Base-by-base conservation (phyloP, 2,888 invertebrate genomes). In the Acleris cristana region DNA sequence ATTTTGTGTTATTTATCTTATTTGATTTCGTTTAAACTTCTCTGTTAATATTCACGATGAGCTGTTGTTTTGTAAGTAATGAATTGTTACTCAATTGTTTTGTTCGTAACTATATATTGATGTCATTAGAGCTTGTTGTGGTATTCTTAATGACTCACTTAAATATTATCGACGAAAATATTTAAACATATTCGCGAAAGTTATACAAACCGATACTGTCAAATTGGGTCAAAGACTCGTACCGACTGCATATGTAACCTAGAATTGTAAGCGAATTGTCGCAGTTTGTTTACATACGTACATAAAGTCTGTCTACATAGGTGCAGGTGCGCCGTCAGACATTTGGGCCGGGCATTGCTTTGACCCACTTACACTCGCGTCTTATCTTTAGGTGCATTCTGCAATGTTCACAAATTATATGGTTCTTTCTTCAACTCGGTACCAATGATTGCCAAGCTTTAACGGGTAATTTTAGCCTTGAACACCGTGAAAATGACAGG, bases 151-250 rank as follows among this genome's bases (percentile, higher is more conserved):
- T 40, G 40, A 40, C 40, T 14, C 40, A 14, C 40, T 14, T 40
- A 40, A 40, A 40, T 48, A 44, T 45, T 44, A 16, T n/a, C 14
- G n/a, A 51, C 44, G 19, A 23, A 44, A 45, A 21, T 53, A 58
- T 21, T 30, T 18, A 12, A 56, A 48, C 45, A 49, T 30, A 52
- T 23, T 59, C 23, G 34, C 48, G 52, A 57, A 57, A 16, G 34
- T 23, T 53, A 34, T 44, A 67, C 65, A 71, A 73, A 72, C 68
- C 73, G 75, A 76, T 71, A 74, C 72, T 71, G 69, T 75, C 74
- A 74, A 78, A 80, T 79, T 79, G 72, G 80, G 79, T 80, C 75
- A 75, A 76, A 78, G 76, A 75, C 73, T 77, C 75, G 72, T 75
- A 64, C 68, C 72, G 71, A 40, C 69, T 75, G 75, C 78, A 76